Evolutionary conservation across 2,797 vertebrate species (phyloP).

Genomic region (Ispidina lecontei): DNA sequence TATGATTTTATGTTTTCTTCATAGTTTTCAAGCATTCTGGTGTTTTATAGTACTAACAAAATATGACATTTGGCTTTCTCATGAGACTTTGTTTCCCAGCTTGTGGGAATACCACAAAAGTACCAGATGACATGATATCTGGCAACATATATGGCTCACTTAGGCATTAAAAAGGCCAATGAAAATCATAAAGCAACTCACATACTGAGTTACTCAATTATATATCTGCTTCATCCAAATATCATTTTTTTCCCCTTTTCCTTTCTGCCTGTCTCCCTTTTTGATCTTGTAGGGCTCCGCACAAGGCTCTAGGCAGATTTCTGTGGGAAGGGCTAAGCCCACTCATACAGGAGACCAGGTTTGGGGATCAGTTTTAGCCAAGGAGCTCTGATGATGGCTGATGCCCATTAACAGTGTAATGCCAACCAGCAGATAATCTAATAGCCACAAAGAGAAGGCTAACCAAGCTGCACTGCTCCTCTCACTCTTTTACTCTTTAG

Average conservation of each 20-base stretch:
- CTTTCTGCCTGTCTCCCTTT: neutral
- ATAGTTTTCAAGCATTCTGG: constrained; percentile 51
- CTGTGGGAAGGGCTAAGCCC: neutral
- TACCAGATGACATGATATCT: constrained; percentile 63
- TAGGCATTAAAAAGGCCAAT: constrained; percentile 35
- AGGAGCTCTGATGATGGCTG: neutral
- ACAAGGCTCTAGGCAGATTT: neutral
- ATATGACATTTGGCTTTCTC: constrained; percentile 44
- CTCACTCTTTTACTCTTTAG: constrained; percentile 2
- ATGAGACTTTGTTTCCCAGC: constrained; percentile 42
- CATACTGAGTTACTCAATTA: constrained; percentile 26
- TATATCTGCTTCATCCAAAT: neutral
- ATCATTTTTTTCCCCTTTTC: neutral
- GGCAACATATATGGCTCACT: constrained; percentile 15
- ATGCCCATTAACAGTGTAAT: neutral
- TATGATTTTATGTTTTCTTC: constrained; percentile 48
- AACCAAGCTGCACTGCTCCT: constrained; percentile 25
- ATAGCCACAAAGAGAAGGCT: constrained; percentile 26
- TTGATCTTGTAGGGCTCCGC: neutral
- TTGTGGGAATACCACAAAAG: constrained; percentile 60
- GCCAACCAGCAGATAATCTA: constrained; percentile 23
- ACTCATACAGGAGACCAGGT: neutral
- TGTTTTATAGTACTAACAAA: constrained; percentile 52
- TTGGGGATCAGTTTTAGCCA: neutral
- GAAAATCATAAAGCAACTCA: constrained; percentile 37